A percentile compares a stretch with the other conserved stretches of the same genome.
These are phyloP conservation scores for Tinea semifulvella DNA, from an alignment of 2,888 invertebrate genomes.

Conservation along the genomic window DNA sequence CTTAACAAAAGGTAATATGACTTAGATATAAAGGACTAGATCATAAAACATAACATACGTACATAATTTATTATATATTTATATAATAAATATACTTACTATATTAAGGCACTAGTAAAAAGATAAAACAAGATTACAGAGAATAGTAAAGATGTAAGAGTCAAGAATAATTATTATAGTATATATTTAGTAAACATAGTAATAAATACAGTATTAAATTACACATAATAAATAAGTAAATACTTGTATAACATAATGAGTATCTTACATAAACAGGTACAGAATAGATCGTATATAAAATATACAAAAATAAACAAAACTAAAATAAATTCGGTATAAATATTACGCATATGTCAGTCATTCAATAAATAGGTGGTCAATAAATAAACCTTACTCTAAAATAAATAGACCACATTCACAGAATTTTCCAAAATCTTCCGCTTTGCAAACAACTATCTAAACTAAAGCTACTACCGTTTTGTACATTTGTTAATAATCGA, in stretches of 20 bases:
- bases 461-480: slow-evolving; percentile 7
- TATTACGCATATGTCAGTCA: slow-evolving; percentile 29
- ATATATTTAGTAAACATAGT: no score
- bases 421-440: background rate
- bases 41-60: slow-evolving; percentile 7
- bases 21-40: slow-evolving; percentile 18
- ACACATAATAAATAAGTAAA: slow-evolving; percentile 2
- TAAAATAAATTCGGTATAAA: background rate
- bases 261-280: slow-evolving; percentile 11
- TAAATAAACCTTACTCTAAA: slow-evolving; percentile 50
- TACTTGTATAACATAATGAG: slow-evolving; percentile 2
- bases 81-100: no score
- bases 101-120: background rate
- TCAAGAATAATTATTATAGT: no score
- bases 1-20: no score
- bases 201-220: slow-evolving; percentile 7
- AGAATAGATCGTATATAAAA: background rate
- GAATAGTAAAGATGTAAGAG: background rate
- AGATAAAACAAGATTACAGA: background rate
- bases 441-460: background rate
- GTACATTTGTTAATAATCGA: background rate
- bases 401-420: slow-evolving; percentile 37
- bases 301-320: background rate
- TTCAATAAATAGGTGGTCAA: slow-evolving; percentile 38
- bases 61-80: no score